These are phyloP conservation scores for Mastomys coucha DNA, from an alignment of 2,113 vertebrate genomes.

Conservation along the genomic window DNA sequence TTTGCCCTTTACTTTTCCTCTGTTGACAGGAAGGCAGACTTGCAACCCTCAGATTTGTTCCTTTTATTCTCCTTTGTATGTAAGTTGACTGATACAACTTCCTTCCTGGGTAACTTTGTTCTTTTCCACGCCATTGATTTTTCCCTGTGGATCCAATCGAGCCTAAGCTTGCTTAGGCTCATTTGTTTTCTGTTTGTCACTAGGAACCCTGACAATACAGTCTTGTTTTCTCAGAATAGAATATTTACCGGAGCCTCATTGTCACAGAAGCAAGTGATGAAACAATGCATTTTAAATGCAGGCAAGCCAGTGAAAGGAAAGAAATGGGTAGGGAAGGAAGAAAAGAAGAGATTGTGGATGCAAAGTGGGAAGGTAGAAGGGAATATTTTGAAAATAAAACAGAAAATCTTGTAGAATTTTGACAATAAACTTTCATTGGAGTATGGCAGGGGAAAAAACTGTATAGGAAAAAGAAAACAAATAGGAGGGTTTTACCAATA, in stretches of 20 bases:
- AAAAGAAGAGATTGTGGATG: too few relatives aligned
- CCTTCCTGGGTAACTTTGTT: conserved; percentile 27
- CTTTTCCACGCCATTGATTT: conserved; percentile 70
- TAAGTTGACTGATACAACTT: neutral
- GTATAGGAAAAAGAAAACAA: neutral
- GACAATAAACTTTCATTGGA: neutral
- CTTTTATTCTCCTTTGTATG: conserved; percentile 12
- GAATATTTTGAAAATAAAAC: neutral
- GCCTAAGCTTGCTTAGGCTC: conserved; percentile 54
- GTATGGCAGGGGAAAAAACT: neutral
- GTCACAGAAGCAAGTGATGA: conserved; percentile 10
- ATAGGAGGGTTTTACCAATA: neutral
- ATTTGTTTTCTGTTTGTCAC: conserved; percentile 68
- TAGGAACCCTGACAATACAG: conserved; percentile 28
- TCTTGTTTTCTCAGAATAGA: conserved; percentile 54
- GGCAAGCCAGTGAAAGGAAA: neutral
- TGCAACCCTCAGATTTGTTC: neutral
- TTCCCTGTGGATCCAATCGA: conserved; percentile 54
- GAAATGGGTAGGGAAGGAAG: neutral
- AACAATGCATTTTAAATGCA: neutral
- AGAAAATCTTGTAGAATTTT: neutral
- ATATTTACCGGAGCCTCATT: neutral
- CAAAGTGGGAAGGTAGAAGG: too few relatives aligned
- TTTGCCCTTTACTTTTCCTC: conserved; percentile 37
- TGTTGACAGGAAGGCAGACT: neutral